These are phyloP conservation scores for Cochlearius cochlearius DNA, from an alignment of 2,113 vertebrate species.

Conservation along the genomic window DNA sequence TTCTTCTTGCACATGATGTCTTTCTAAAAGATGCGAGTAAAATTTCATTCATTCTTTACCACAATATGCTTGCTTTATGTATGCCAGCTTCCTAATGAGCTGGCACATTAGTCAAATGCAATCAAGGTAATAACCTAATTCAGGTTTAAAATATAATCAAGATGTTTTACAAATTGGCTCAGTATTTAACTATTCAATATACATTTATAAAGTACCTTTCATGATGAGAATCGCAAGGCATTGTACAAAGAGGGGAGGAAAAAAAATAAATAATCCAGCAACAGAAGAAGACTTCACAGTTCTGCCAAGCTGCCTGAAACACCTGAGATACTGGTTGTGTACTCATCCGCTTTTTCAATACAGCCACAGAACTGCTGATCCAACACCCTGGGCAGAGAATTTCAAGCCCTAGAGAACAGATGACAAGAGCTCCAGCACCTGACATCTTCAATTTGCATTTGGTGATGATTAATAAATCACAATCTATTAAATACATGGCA, in stretches of 20 bases:
- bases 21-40: background rate
- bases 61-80: background rate
- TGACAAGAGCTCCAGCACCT: background rate
- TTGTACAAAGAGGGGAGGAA: background rate
- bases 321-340: background rate
- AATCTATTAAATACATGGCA: background rate
- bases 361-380: background rate
- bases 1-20: background rate
- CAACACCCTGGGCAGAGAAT: background rate
- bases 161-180: slow-evolving; percentile 30
- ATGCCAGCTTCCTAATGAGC: slow-evolving; percentile 23
- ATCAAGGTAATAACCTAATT: slow-evolving; percentile 60
- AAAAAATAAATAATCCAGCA: background rate
- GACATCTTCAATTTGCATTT: slow-evolving; percentile 25
- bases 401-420: background rate
- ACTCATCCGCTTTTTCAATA: background rate
- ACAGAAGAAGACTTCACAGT: background rate
- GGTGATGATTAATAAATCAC: slow-evolving; percentile 13
- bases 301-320: background rate
- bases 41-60: background rate
- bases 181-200: background rate
- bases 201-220: background rate
- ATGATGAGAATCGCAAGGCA: background rate
- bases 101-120: slow-evolving; percentile 50
- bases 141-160: slow-evolving; percentile 26